phyloP scores from a whole-genome alignment of 1,140 invertebrate species.

The Centruroides vittatus region DNA sequence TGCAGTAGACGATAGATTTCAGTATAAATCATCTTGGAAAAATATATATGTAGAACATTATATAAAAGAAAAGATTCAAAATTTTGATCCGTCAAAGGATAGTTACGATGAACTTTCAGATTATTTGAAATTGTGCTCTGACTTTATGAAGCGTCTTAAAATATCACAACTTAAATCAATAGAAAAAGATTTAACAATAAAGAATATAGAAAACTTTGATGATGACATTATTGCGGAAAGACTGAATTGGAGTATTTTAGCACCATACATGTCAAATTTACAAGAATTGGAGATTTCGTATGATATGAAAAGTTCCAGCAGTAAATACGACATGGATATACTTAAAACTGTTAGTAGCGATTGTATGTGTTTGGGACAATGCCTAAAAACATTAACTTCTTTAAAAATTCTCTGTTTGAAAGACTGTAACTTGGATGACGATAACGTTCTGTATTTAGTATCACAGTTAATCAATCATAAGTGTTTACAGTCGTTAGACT shows the following conservation, averaged over 20 bases:
- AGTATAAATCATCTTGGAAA: not conserved
- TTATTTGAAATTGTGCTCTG: not conserved
- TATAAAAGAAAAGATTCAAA: not conserved
- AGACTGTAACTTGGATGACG: not conserved
- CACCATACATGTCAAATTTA: no score
- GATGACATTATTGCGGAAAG: no score
- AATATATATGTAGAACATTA: not conserved
- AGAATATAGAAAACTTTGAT: no score
- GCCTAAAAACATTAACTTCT: not conserved
- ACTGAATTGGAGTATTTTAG: no score
- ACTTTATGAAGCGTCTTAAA: not conserved
- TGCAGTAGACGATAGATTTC: not conserved
- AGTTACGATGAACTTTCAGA: not conserved
- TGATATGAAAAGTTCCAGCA: no score
- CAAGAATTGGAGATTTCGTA: no score
- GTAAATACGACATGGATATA: no score
- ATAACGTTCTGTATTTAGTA: not conserved
- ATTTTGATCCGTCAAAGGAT: not conserved
- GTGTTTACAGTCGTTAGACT: not conserved
- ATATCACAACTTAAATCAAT: slow-evolving; percentile 2
- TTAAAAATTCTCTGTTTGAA: not conserved
- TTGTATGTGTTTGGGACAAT: not conserved
- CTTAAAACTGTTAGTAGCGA: no score
- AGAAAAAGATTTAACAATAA: not conserved
- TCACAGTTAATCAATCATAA: not conserved